phyloP scores from a whole-genome alignment of 1,140 invertebrate genomes.

The Aphelinus atriplicis region DNA sequence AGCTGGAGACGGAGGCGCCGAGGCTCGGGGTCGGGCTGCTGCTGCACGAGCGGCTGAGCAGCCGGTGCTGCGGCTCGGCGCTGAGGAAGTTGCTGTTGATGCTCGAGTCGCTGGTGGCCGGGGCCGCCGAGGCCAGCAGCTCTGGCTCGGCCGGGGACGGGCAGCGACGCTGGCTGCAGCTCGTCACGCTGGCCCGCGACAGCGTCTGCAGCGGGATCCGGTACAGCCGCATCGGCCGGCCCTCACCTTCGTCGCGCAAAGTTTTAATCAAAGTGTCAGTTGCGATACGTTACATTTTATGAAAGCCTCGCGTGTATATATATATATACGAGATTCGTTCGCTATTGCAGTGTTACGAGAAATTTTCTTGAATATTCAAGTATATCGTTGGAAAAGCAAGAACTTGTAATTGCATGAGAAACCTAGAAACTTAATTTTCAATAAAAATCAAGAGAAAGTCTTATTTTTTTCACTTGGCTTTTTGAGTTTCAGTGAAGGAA shows the following conservation, averaged over 20 bases:
- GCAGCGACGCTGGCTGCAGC: slow-evolving; percentile 49
- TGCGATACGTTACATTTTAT: too few relatives aligned
- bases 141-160: slow-evolving; percentile 53
- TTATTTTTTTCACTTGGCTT: too few relatives aligned
- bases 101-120: background rate
- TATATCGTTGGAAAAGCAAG: too few relatives aligned
- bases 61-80: slow-evolving; percentile 54
- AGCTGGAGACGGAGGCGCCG: slow-evolving; percentile 44
- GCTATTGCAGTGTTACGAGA: too few relatives aligned
- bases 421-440: too few relatives aligned
- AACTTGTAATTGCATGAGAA: too few relatives aligned
- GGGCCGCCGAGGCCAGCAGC: background rate
- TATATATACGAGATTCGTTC: too few relatives aligned
- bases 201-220: slow-evolving; percentile 66
- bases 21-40: slow-evolving; percentile 64
- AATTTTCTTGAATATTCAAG: too few relatives aligned
- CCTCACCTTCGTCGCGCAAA: slow-evolving; percentile 39
- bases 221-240: slow-evolving; percentile 68
- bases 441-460: too few relatives aligned
- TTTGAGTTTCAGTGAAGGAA: too few relatives aligned
- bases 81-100: slow-evolving; percentile 51
- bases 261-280: too few relatives aligned
- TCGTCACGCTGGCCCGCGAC: slow-evolving; percentile 46
- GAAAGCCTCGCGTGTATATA: too few relatives aligned
- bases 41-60: slow-evolving; percentile 64